Evolutionary conservation across 2,113 vertebrate genomes (phyloP), one percentile per base, ranked within the genome.

Genomic region (Heterocephalus glaber): DNA sequence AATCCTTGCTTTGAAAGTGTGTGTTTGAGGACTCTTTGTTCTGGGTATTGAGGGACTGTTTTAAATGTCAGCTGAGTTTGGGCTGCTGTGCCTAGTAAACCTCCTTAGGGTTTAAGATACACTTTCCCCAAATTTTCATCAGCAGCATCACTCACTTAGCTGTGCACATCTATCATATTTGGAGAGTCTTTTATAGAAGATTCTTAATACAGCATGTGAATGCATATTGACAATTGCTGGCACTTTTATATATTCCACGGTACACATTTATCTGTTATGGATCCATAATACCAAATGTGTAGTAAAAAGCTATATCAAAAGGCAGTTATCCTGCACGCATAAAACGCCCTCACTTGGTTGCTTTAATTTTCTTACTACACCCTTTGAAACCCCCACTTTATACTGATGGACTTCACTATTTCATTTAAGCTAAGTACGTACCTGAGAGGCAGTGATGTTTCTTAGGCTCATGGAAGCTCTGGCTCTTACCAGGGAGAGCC

Each of bases 291-390:
- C 84, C 95, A 90, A 97, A 81, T 41, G 92, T 66, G 95, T 82
- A 95, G 92, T 90, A 90, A 97, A 96, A 94, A 54, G 93, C 97
- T 84, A 26, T 90, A 92, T 94, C 97, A 68, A 95, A 97, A 97
- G 90, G 97, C 95, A 95, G 97, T 92, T 93, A 95, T 33, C 72
- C 63, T 38, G 38, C 4, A 2, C 79, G 92, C 87, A 66, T 93
- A 72, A 95, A 89, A 93, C 0, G 41, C 84, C 84, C 85, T 96
- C 85, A n/a, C 94, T 93, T 4, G 26, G 79, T 90, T 4, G 84
- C 95, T 96, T 96, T 90, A 89, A 95, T 95, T 96, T 89, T 85
- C 93, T 83, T 63, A 26, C 86, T 10, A 3, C 16, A 22, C 86
- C 81, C 83, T 60, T 65, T 35, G 86, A 85, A 84, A 60, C 35